Conservation (phyloP, 2,113 vertebrate genomes). For the Calyptommatus sinebrachiatus region DNA sequence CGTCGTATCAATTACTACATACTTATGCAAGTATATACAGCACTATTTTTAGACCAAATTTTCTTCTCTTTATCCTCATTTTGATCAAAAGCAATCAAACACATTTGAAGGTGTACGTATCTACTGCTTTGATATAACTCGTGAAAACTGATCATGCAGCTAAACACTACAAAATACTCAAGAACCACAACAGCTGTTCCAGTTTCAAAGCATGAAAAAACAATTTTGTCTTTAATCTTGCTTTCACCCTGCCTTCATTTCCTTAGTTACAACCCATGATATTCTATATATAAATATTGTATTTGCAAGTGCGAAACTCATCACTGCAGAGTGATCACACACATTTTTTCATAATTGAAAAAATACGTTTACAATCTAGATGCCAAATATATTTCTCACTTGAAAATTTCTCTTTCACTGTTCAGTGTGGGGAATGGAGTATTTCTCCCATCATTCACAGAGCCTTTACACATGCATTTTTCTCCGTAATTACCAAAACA, state of each 20-base stretch:
- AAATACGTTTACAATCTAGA: too few relatives aligned
- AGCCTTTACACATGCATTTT: too few relatives aligned
- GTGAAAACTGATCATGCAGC: background rate
- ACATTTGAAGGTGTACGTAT: background rate
- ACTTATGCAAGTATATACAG: background rate
- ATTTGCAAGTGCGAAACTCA: background rate
- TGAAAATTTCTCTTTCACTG: too few relatives aligned
- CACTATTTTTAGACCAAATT: too few relatives aligned
- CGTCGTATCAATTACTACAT: background rate
- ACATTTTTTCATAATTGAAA: too few relatives aligned
- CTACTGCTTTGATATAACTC: accelerated
- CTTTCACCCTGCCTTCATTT: background rate
- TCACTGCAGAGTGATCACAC: background rate
- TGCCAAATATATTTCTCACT: too few relatives aligned
- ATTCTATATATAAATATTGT: background rate
- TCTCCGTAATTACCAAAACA: too few relatives aligned
- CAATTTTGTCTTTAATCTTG: background rate
- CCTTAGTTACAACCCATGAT: background rate
- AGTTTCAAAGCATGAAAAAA: background rate
- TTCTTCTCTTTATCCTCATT: background rate
- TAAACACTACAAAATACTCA: background rate
- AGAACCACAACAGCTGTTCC: background rate
- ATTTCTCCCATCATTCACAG: too few relatives aligned
- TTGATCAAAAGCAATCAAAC: background rate
- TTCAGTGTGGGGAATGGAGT: too few relatives aligned